Evolutionary conservation across 2,113 vertebrate genomes (phyloP).

Genomic region (Channa argus): DNA sequence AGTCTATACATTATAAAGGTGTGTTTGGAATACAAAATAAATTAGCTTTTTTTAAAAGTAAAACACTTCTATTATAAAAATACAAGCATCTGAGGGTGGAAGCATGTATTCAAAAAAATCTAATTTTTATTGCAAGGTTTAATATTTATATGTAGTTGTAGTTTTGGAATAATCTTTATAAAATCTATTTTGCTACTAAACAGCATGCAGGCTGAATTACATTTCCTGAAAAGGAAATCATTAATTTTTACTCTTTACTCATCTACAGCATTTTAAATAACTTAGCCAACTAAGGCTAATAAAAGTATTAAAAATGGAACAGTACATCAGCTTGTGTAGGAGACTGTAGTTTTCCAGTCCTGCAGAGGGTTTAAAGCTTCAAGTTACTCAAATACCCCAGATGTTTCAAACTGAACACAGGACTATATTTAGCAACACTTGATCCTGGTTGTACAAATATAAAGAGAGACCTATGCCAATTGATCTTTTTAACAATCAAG

Average conservation of each 20-base stretch:
- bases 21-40: not conserved
- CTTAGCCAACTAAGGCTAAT: too few species aligned
- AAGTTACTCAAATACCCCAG: conserved; percentile 21
- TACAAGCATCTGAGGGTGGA: not conserved
- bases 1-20: not conserved
- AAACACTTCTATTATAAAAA: not conserved
- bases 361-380: conserved; percentile 20
- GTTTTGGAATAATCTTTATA: not conserved
- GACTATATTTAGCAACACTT: not conserved
- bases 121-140: too few species aligned
- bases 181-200: not conserved
- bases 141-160: not conserved
- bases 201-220: too few species aligned
- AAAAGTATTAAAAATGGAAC: too few species aligned
- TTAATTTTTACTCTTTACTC: too few species aligned
- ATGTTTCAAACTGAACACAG: conserved; percentile 1
- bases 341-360: too few species aligned
- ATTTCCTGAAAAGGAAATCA: too few species aligned
- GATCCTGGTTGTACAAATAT: not conserved
- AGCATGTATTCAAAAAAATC: not conserved
- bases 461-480: not conserved
- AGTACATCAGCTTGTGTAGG: too few species aligned
- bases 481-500: not conserved
- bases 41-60: not conserved
- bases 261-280: too few species aligned